These are phyloP conservation scores for Etia nguti DNA, from an alignment of 2,113 vertebrate species.

Conservation along the genomic window DNA sequence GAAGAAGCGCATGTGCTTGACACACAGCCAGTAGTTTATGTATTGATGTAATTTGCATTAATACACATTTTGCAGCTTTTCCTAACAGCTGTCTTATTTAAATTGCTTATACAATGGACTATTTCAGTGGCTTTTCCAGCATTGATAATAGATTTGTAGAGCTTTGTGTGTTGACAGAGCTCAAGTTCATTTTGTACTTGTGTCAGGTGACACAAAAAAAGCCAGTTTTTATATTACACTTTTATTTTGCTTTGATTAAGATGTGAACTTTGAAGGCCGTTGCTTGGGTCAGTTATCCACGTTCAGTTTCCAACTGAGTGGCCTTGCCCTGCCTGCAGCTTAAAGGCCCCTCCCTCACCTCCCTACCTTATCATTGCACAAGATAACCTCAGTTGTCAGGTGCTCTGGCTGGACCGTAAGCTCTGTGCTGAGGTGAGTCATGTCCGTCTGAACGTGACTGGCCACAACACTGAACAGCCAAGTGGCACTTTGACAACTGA, in stretches of 20 bases:
- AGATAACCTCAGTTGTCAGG: neutral
- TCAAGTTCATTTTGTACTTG: neutral
- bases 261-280: neutral
- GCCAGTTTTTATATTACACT: neutral
- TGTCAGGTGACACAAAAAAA: neutral
- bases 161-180: neutral
- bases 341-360: neutral
- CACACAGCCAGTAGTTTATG: neutral
- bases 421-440: neutral
- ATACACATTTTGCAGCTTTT: neutral
- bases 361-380: neutral
- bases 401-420: neutral
- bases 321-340: neutral
- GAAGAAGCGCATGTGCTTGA: neutral
- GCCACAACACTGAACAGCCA: neutral
- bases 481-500: neutral
- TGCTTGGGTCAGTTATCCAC: neutral
- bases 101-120: rapidly evolving
- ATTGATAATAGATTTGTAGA: rapidly evolving
- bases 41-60: neutral
- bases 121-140: neutral
- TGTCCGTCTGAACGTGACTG: neutral
- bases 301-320: neutral
- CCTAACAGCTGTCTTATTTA: neutral
- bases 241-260: neutral